phyloP scores from a whole-genome alignment of 2,888 invertebrate species.

The Diarsia rubi region DNA sequence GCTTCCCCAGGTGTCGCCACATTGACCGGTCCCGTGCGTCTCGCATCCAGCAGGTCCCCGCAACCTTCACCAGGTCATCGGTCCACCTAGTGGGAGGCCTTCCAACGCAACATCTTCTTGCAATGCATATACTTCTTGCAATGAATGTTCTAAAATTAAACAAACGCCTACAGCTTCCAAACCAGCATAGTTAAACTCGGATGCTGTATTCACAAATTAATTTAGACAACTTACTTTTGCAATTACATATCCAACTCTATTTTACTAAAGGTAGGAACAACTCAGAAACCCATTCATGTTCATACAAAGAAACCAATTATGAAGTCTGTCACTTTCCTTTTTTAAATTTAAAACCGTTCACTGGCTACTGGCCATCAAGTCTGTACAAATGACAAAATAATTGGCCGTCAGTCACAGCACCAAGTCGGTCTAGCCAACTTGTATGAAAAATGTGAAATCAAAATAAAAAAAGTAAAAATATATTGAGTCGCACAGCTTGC shows the following conservation, averaged over 20 bases:
- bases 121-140: too few relatives aligned
- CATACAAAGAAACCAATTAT: slow-evolving; percentile 3
- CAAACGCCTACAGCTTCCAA: not conserved
- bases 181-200: not conserved
- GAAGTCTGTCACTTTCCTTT: not conserved
- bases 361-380: slow-evolving; percentile 11
- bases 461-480: slow-evolving; percentile 54
- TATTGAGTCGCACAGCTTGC: slow-evolving; percentile 47
- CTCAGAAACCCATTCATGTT: not conserved
- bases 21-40: too few relatives aligned
- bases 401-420: slow-evolving; percentile 63
- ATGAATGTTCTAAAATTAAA: not conserved
- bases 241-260: not conserved
- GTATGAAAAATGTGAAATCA: slow-evolving; percentile 63
- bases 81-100: too few relatives aligned
- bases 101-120: too few relatives aligned
- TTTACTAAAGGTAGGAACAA: not conserved
- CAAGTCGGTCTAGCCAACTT: slow-evolving; percentile 43
- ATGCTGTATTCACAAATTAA: not conserved
- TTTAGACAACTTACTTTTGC: not conserved
- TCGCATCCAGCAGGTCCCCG: too few relatives aligned
- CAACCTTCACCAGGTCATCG: too few relatives aligned
- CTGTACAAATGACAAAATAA: slow-evolving; percentile 60
- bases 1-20: too few relatives aligned
- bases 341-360: not conserved